Percentiles rank a stretch among this genome's conserved stretches.
Conservation (phyloP, 2,113 vertebrate species). For the Calidris pygmaea region DNA sequence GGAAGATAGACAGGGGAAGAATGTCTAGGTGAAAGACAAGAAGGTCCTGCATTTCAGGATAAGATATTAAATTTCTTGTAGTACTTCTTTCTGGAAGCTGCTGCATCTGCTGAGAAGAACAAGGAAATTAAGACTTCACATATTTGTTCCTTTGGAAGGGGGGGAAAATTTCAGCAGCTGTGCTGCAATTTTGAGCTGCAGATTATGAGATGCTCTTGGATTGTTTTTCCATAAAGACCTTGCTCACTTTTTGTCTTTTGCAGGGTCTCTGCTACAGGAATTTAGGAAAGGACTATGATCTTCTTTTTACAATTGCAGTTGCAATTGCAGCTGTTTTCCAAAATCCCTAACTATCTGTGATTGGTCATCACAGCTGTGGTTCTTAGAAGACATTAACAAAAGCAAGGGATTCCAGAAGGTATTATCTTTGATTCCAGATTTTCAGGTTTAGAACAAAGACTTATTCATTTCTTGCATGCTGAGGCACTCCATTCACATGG, state of each 20-base stretch:
- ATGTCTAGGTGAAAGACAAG: background rate
- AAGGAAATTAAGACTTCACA: background rate
- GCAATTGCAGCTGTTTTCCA: background rate
- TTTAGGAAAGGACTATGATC: background rate
- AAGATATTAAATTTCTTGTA: background rate
- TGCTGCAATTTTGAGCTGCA: background rate
- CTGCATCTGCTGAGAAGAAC: background rate
- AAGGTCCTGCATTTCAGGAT: background rate
- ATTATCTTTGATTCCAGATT: background rate
- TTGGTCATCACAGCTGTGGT: background rate
- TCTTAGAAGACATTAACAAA: background rate
- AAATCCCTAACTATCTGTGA: background rate
- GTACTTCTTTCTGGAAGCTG: background rate
- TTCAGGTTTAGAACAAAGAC: background rate
- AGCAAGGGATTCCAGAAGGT: background rate
- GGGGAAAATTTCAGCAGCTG: background rate
- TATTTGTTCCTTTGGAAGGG: background rate
- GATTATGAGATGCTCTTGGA: background rate
- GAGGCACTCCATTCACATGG: background rate
- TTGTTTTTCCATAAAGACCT: background rate
- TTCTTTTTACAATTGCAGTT: background rate
- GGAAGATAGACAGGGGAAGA: background rate
- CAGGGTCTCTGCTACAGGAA: background rate
- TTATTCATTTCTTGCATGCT: background rate
- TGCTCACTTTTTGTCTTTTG: background rate